phyloP scores from a whole-genome alignment of 2,888 invertebrate genomes.

The Mimachlamys varia region DNA sequence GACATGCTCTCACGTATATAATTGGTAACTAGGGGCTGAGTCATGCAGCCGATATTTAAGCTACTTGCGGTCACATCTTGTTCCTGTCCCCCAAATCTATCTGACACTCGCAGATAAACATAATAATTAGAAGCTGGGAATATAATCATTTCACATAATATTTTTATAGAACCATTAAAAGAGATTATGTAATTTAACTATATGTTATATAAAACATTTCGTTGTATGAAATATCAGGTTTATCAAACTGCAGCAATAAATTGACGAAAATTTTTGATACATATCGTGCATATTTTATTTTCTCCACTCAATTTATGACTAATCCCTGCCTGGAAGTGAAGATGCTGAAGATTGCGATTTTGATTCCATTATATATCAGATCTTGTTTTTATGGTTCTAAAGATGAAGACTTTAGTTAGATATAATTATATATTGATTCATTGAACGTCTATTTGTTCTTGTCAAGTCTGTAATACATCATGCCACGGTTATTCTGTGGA shows the following conservation, averaged over 20 bases:
- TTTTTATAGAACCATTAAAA: neutral
- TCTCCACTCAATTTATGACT: neutral
- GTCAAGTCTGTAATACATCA: neutral
- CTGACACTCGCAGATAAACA: neutral
- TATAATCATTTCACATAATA: neutral
- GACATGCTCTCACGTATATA: constrained; percentile 21
- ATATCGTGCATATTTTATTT: neutral
- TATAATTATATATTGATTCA: neutral
- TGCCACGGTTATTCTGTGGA: neutral
- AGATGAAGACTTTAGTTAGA: neutral
- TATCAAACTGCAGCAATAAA: neutral
- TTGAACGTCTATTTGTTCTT: neutral
- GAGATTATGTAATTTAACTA: neutral
- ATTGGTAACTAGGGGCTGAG: neutral
- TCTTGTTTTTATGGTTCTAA: neutral
- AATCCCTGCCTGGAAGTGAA: neutral
- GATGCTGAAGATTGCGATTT: neutral
- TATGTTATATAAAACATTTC: neutral
- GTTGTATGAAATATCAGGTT: neutral
- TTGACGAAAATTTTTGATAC: neutral
- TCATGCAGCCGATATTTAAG: neutral
- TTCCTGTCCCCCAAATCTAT: neutral
- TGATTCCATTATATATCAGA: neutral
- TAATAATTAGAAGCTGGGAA: neutral
- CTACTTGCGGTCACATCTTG: neutral